Percentiles rank a stretch among this genome's conserved stretches.
Evolutionary conservation across 2,113 vertebrate species (phyloP).

Genomic region (Cochlearius cochlearius): DNA sequence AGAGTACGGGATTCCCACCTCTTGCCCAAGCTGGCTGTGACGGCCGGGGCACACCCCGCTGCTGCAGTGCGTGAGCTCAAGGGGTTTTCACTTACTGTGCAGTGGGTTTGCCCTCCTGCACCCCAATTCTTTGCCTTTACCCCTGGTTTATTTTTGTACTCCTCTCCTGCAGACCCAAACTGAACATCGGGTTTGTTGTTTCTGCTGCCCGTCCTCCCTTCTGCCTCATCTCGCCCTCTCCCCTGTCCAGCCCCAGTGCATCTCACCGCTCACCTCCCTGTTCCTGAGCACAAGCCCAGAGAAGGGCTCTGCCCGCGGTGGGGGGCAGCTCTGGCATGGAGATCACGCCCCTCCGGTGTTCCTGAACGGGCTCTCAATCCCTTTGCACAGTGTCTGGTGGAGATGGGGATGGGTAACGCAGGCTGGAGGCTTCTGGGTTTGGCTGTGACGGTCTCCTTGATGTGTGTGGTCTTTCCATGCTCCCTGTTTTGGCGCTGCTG

Average conservation of each 20-base stretch:
- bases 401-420: background rate
- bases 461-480: constrained; percentile 41
- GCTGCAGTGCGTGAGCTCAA: background rate
- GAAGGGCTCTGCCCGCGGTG: background rate
- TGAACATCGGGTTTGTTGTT: background rate
- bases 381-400: background rate
- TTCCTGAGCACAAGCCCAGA: background rate
- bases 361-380: background rate
- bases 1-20: background rate
- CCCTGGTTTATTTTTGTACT: background rate
- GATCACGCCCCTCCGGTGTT: background rate
- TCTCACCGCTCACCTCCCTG: fast-evolving
- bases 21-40: background rate
- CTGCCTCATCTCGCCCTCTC: background rate
- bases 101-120: background rate
- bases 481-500: background rate
- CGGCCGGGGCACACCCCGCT: background rate
- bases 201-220: background rate
- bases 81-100: background rate
- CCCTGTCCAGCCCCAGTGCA: background rate
- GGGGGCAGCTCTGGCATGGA: fast-evolving
- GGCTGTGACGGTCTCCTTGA: background rate
- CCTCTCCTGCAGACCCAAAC: background rate
- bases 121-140: background rate
- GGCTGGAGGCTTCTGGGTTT: constrained; percentile 14